These are phyloP conservation scores for Apogon hyalosoma DNA, from an alignment of 2,797 vertebrate genomes.

Conservation along the genomic window DNA sequence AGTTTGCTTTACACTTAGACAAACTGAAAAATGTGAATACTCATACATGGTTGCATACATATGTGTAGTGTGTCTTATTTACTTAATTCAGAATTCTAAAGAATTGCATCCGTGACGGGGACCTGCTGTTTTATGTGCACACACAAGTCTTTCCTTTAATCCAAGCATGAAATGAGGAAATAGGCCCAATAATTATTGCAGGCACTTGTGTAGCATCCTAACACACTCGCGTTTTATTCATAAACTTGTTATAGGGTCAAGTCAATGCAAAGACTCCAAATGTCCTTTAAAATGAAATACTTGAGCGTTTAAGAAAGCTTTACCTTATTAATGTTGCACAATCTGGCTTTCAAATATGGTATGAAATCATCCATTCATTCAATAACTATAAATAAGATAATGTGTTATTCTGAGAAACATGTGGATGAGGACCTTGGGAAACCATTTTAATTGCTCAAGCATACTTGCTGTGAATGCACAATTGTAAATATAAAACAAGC, in stretches of 20 bases:
- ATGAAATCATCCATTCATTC: not conserved
- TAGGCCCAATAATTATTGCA: conserved; percentile 31
- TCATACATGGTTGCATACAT: not conserved
- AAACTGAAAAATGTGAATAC: conserved; percentile 7
- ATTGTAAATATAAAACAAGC: not conserved
- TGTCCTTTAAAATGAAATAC: conserved; percentile 14
- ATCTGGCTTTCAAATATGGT: conserved; percentile 8
- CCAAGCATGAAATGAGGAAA: conserved; percentile 15
- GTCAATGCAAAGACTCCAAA: conserved; percentile 8
- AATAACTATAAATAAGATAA: not conserved
- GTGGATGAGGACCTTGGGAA: not conserved
- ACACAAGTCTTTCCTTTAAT: conserved; percentile 22
- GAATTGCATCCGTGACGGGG: not conserved
- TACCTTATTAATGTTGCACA: conserved; percentile 13
- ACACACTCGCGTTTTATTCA: conserved; percentile 14
- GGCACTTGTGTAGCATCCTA: conserved; percentile 19
- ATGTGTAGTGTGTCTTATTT: conserved; percentile 17
- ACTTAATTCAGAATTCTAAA: not conserved
- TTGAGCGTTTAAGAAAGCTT: conserved; percentile 4
- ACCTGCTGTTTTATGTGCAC: not conserved
- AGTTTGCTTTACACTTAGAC: conserved; percentile 19
- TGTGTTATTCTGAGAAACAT: conserved; percentile 10
- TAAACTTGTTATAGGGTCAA: conserved; percentile 11
- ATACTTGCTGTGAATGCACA: not conserved
- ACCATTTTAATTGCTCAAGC: not conserved